A percentile compares a stretch with the other conserved stretches of the same genome.
phyloP scores from a whole-genome alignment of 1,140 invertebrate species.

The Polypedilum pembai region DNA sequence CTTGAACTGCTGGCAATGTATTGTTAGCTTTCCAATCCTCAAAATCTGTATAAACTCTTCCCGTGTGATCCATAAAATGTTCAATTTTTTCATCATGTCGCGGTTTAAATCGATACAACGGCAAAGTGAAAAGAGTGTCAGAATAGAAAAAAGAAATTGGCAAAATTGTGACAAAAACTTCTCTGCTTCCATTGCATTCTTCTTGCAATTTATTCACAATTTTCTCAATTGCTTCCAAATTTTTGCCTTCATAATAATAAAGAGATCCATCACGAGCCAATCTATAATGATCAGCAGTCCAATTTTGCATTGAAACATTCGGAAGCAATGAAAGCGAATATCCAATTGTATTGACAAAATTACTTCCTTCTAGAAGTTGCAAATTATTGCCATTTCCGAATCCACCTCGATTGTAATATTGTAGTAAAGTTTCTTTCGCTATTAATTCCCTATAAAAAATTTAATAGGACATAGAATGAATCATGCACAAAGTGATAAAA shows the following conservation, averaged over 20 bases:
- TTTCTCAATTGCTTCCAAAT: background rate
- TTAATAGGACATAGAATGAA: background rate
- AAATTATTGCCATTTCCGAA: background rate
- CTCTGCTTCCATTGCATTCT: background rate
- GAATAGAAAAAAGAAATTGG: background rate
- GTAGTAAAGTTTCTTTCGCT: background rate
- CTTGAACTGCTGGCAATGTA: background rate
- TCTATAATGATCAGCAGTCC: background rate
- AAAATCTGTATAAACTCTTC: constrained; percentile 31
- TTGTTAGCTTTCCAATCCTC: constrained; percentile 24
- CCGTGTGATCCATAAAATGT: constrained; percentile 32
- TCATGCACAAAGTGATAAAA: background rate
- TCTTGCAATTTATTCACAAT: background rate
- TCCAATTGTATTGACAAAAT: background rate
- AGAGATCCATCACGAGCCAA: background rate
- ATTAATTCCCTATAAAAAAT: background rate
- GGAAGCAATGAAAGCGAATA: background rate
- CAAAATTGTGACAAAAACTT: background rate
- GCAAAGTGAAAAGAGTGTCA: background rate
- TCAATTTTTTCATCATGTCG: constrained; percentile 25
- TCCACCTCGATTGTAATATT: constrained; percentile 21
- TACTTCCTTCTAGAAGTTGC: background rate
- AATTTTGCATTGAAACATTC: background rate
- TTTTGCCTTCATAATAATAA: constrained; percentile 6
- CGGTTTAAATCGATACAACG: background rate